Conservation (phyloP, 2,888 invertebrate genomes). For the Biston stratarius region DNA sequence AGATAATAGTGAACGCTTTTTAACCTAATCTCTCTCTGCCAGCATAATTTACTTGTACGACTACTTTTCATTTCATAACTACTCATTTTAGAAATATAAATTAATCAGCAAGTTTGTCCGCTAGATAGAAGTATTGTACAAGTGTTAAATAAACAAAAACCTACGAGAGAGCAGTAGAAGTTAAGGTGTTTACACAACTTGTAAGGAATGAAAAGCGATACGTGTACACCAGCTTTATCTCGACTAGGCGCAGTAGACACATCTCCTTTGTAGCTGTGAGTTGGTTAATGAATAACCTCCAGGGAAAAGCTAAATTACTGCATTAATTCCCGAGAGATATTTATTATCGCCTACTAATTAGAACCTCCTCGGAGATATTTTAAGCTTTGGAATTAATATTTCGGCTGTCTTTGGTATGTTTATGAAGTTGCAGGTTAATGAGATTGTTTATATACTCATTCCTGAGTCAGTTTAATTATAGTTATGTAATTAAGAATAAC, state of each 20-base stretch:
- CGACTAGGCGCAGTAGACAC: slow-evolving; percentile 10
- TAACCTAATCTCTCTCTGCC: no score
- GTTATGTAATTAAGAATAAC: background rate
- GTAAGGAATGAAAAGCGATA: background rate
- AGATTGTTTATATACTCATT: background rate
- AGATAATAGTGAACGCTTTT: no score
- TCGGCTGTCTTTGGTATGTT: slow-evolving; percentile 33
- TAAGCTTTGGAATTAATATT: slow-evolving; percentile 40
- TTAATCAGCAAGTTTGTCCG: no score
- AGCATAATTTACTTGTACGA: no score
- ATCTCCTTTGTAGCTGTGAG: slow-evolving; percentile 52
- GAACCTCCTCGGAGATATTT: slow-evolving; percentile 48
- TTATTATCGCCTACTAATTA: slow-evolving; percentile 64
- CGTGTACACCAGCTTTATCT: slow-evolving; percentile 29
- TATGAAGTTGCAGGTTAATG: slow-evolving; percentile 8
- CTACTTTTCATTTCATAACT: no score
- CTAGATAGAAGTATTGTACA: no score
- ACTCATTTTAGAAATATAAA: no score
- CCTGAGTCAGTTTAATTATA: background rate
- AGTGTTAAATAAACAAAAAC: no score
- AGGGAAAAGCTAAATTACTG: slow-evolving; percentile 60
- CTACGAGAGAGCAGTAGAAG: no score
- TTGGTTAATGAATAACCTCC: slow-evolving; percentile 57
- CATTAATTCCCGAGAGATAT: slow-evolving; percentile 62
- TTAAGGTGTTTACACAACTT: background rate